Base-by-base conservation (phyloP, 2,113 vertebrate species). In the Lampris incognitus region DNA sequence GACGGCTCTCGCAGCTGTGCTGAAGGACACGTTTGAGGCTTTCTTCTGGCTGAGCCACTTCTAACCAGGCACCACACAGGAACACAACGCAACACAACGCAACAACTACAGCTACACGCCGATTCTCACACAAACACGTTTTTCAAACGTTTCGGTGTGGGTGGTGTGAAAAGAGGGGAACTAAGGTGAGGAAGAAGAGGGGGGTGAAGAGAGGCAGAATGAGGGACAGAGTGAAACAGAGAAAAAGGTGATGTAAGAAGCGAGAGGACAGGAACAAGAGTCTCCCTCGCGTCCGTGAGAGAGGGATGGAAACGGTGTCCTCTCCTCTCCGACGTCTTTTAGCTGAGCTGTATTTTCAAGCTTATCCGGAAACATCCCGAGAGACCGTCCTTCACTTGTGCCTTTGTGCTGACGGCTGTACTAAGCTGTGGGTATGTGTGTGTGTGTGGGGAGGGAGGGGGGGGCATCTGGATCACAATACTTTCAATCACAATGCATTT, bases 11-110 rank as follows among this genome's bases (percentile, higher is more conserved):
- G 69, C 66, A 67, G 44, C 78, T 75, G 69, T 76, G 79, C 60
- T 60, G 42, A 49, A 69, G 66, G 69, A 68, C 41, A 54, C 71
- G 58, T 82, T 79, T 83, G 11, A 84, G 85, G 79, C 81, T 80
- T 72, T 0, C 57, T 65, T 86, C 83, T 81, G 80, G 84, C 76
- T 2, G 49, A 79, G 52, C n/a, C 56, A 49, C 11, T 1, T 11
- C 24, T 6, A 56, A 46, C 69, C 48, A 62, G 64, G 56, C 44
- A 6, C 36, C 9, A 56, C 51, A 72, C 48, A 62, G 64, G 52
- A 40, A 6, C 36, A 11, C 13, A 48, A 48, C 42, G n/a, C n/a
- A 48, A 5, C n/a, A 48, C 41, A 1, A 36, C 40, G 2, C 36
- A 9, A 3, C 37, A 2, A 37, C 58, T 5, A 3, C 37, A 2